Evolutionary conservation across 2,888 invertebrate genomes (phyloP).

Genomic region (Eupeodes latifasciatus): DNA sequence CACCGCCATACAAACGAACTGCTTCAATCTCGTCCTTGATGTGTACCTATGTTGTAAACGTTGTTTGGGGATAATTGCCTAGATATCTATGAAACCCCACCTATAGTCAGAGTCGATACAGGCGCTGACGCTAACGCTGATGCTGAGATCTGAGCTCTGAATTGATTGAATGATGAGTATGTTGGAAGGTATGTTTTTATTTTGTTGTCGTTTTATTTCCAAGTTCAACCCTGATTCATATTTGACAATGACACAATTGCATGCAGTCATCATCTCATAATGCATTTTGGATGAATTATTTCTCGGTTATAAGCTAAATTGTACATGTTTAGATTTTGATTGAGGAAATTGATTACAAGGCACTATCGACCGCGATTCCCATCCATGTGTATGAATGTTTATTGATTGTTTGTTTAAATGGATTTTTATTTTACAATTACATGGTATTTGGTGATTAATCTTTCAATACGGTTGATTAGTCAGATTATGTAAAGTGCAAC

Average conservation of each 20-base stretch:
- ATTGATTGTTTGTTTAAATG: conserved; percentile 29
- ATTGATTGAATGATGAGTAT: conserved; percentile 68
- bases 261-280: conserved; percentile 24
- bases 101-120: conserved; percentile 46
- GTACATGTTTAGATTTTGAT: conserved; percentile 52
- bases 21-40: conserved; percentile 65
- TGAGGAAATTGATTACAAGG: conserved; percentile 57
- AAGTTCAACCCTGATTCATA: conserved; percentile 69
- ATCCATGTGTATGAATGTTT: conserved; percentile 14
- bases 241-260: conserved; percentile 74
- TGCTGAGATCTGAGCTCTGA: too few species aligned
- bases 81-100: conserved; percentile 63
- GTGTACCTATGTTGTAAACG: conserved; percentile 13
- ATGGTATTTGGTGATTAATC: conserved; percentile 33
- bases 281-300: conserved; percentile 19
- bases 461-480: conserved; percentile 28
- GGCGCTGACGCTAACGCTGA: not conserved
- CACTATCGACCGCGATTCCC: not conserved
- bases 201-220: not conserved
- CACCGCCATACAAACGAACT: not conserved
- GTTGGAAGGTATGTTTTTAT: conserved; percentile 9
- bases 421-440: conserved; percentile 38
- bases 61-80: conserved; percentile 63
- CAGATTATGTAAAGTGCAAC: not conserved
- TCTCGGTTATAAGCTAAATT: conserved; percentile 43